Evolutionary conservation across 2,888 invertebrate genomes (phyloP), one percentile per base, ranked within the genome.

Genomic region (Archips xylosteana): DNA sequence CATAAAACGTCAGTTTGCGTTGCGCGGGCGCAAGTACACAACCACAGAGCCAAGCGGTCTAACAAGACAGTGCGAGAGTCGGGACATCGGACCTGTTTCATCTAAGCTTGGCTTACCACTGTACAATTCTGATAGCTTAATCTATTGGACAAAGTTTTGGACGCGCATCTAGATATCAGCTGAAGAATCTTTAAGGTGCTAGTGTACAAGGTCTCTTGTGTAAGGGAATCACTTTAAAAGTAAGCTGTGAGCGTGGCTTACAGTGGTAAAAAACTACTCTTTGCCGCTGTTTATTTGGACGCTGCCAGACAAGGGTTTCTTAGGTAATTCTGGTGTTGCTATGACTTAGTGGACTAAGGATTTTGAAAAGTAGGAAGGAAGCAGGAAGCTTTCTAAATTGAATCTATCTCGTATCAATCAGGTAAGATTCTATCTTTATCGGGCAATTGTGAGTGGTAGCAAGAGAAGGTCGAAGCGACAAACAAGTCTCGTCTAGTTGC

Each of bases 11-110:
- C 15, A 54, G 62, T 71, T 71, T 69, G 70, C 65, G 70, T 69
- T 70, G 70, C 74, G 67, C 60, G 62, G 62, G 36, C 66, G 42
- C 60, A 70, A 77, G 57, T 57, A 76, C 83, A 82, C 83, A 77
- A 78, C 80, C 85, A 85, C 86, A 83, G 83, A 85, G 84, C 82
- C 86, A 86, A 87, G 87, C 86, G 79, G 70, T 78, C 75, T 79
- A 79, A 71, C 77, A 78, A 78, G 70, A 70, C 70, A 70, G 70
- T 64, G 70, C 70, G 70, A 57, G 57, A 57, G 57, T 57, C 57
- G 57, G 57, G 57, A 57, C 57, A 57, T 57, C 57, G 57, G 57
- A 57, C 23, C 12, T 23, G 57, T 57, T 57, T 12, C 34, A 13
- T 39, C 23, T 34, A 42, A 45, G 63, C 70, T 45, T 63, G 54